Conservation (phyloP, 2,888 invertebrate species). For the Ophioninae sp. region DNA sequence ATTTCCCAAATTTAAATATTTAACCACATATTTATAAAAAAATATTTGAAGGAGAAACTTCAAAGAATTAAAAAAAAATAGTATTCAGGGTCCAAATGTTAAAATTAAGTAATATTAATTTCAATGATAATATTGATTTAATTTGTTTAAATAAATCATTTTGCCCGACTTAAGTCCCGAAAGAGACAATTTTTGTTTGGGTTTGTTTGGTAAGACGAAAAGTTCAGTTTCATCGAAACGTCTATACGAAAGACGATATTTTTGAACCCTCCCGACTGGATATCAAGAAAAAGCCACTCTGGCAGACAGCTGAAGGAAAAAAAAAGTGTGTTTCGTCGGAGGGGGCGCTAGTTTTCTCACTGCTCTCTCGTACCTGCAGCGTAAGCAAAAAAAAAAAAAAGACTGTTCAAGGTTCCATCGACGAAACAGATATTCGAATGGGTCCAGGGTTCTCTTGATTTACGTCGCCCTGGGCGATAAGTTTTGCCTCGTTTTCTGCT, state of each 20-base stretch:
- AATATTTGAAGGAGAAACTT: too few relatives aligned
- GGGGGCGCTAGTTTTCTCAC: conserved; percentile 26
- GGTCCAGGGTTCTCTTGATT: conserved; percentile 70
- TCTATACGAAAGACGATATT: neutral
- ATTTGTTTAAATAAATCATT: too few relatives aligned
- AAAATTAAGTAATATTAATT: too few relatives aligned
- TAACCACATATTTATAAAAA: too few relatives aligned
- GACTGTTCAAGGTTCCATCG: conserved; percentile 62
- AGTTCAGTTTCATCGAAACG: too few relatives aligned
- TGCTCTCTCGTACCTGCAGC: conserved; percentile 59
- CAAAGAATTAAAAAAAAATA: too few relatives aligned
- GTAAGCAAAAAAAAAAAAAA: conserved; percentile 65
- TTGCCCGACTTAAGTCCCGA: too few relatives aligned
- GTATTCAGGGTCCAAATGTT: too few relatives aligned
- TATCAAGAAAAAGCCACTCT: neutral
- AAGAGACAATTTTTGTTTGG: too few relatives aligned
- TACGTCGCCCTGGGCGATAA: conserved; percentile 69
- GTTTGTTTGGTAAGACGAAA: too few relatives aligned
- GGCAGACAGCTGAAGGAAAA: conserved; percentile 11
- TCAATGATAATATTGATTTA: too few relatives aligned
- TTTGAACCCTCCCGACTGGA: neutral
- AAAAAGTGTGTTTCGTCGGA: conserved; percentile 2
- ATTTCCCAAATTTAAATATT: too few relatives aligned
- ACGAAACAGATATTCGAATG: conserved; percentile 65
- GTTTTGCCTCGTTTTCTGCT: conserved; percentile 56